Conservation (phyloP, 2,797 vertebrate genomes). For the Dicrostonyx torquatus region DNA sequence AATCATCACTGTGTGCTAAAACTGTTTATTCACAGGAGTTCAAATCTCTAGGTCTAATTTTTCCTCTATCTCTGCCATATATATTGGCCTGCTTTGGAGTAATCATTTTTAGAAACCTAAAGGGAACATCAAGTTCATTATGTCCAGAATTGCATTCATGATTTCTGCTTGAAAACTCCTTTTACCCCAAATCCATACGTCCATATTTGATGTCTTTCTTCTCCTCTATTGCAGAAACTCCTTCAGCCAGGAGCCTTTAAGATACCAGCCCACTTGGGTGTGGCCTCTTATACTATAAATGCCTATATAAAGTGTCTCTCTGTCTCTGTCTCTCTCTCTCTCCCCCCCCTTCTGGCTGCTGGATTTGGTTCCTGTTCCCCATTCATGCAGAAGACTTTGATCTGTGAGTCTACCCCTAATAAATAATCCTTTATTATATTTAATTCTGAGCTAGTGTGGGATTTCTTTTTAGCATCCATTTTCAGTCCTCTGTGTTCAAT, state of each 20-base stretch:
- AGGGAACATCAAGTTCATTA: background rate
- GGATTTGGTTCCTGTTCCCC: too few relatives aligned
- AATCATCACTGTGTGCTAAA: background rate
- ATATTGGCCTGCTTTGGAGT: background rate
- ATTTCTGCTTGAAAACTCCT: background rate
- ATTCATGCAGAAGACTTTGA: too few relatives aligned
- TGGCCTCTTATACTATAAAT: too few relatives aligned
- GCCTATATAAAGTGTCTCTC: too few relatives aligned
- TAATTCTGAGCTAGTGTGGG: too few relatives aligned
- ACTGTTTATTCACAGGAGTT: background rate
- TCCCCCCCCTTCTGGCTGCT: too few relatives aligned
- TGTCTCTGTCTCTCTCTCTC: too few relatives aligned
- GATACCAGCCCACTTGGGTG: too few relatives aligned
- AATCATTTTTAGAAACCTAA: constrained; percentile 1
- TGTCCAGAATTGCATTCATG: background rate
- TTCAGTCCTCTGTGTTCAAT: background rate
- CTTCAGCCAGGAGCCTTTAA: too few relatives aligned
- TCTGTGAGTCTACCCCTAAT: too few relatives aligned
- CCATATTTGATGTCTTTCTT: background rate
- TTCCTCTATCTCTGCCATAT: background rate
- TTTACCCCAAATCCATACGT: background rate
- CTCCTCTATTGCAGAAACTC: background rate
- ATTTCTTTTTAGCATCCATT: too few relatives aligned
- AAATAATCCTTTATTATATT: too few relatives aligned
- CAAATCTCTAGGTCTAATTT: background rate